Base-by-base conservation (phyloP, 2,113 vertebrate species). In the Chascanopsetta lugubris region DNA sequence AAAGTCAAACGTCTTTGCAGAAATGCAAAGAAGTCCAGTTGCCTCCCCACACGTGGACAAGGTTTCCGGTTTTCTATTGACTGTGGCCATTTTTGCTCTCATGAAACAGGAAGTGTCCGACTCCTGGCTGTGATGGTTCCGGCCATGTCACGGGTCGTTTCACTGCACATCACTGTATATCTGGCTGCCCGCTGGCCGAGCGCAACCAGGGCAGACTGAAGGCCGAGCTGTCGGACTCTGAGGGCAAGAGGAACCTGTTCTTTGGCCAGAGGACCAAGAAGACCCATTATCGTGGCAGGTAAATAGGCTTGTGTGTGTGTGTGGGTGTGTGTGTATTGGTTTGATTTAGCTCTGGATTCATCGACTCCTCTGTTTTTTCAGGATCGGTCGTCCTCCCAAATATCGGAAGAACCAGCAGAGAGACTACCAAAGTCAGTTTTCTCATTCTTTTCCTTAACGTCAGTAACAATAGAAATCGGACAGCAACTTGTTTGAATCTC, bases 111-210 rank as follows among this genome's bases (percentile, higher is more conserved):
- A 99, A 98, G 89, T 99, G 97, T 89, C 97, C 97, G 17, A 99
- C 97, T 1, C 97, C 97, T 0, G 97, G 97, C 9, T 99, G 97
- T 17, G 96, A 99, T 0, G 97, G 97, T 29, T 98, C 96, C 8
- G 97, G 97, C 36, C 97, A 99, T 0, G 96, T 99, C 81, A 99
- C 96, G 0, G 97, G 97, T 30, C 95, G 96, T 62, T 99, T 99
- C 88, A 99, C 96, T 0, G 96, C 97, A 12, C 97, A 99, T 87
- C 97, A 99, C 86, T 98, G 97, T 90, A 94, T 98, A 82, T 99
- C 97, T 2, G 97, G 97, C 83, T 99, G 97, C 86, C 97, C 97
- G 0, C 76, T 99, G 87, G 97, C 96, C 3, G 97, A 99, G 90
- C 94, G 95, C 74, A 99, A 98, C 92, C 97, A 99, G 88, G 94